These are phyloP conservation scores for Eupithecia subfuscata DNA, from an alignment of 2,888 invertebrate genomes.

Conservation along the genomic window DNA sequence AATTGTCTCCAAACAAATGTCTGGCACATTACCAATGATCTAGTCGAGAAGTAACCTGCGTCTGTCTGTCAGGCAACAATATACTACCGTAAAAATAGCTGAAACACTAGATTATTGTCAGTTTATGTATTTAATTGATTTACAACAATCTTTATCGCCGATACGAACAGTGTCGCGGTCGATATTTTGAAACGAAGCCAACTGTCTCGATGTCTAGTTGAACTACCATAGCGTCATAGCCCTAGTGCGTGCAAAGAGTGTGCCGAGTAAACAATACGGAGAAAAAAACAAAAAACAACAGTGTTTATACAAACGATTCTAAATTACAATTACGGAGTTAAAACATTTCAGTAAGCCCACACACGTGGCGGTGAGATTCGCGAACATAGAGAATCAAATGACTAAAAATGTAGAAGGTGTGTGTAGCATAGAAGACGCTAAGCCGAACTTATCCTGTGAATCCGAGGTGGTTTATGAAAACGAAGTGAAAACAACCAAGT, in stretches of 20 bases:
- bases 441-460: conserved; percentile 50
- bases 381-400: conserved; percentile 53
- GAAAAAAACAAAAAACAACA: conserved; percentile 14
- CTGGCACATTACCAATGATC: conserved; percentile 64
- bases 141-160: conserved; percentile 51
- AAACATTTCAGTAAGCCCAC: conserved; percentile 50
- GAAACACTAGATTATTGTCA: conserved; percentile 40
- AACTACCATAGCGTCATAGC: conserved; percentile 59
- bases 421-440: conserved; percentile 45
- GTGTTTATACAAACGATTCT: conserved; percentile 6
- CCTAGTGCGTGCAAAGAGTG: conserved; percentile 57
- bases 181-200: conserved; percentile 71
- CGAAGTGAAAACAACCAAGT: conserved; percentile 68
- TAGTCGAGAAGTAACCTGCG: conserved; percentile 36
- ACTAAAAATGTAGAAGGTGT: conserved; percentile 61
- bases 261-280: conserved; percentile 53
- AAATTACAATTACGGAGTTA: conserved; percentile 61
- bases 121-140: conserved; percentile 47
- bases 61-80: conserved; percentile 26
- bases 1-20: conserved; percentile 63
- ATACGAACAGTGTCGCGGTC: conserved; percentile 56
- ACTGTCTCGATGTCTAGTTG: conserved; percentile 60
- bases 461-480: conserved; percentile 44
- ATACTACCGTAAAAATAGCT: conserved; percentile 31
- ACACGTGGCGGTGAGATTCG: conserved; percentile 52